Evolutionary conservation across 2,113 vertebrate species (phyloP), one percentile per base, ranked within the genome.

Genomic region (Prinia subflava): DNA sequence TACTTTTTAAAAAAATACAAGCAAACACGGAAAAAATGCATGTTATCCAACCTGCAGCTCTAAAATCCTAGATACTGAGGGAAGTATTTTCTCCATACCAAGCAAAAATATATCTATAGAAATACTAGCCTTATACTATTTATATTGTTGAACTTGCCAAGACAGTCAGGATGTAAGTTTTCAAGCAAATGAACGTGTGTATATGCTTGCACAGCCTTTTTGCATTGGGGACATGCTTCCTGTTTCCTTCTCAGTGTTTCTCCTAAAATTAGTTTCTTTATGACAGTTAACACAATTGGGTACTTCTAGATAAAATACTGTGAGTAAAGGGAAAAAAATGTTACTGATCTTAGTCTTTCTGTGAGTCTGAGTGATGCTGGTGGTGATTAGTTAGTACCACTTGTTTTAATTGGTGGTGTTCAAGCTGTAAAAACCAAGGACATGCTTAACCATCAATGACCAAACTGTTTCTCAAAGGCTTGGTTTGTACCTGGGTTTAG

Each of bases 1-100:
- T 71, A 31, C 5, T 77, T 85, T 55, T 17, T 4, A 0, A 41
- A 87, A 52, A 39, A 57, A 49, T 14, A 6, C 9, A 59, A 63
- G 10, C 25, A 84, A 73, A 63, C 49, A 97, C 69, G 84, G 97
- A 97, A 95, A 97, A 98, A 97, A 92, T 27, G 92, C 89, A 96
- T 95, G 73, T 24, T 68, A 70, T 90, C 77, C 87, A n/a, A 49
- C 27, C 88, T 87, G 28, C 30, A 87, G 2, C 70, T 75, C 28
- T 80, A 94, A 95, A 95, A 69, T 74, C 18, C 64, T 92, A 94
- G 95, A 83, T 70, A n/a, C 46, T 0, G 2, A 87, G 20, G 70
- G 35, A 74, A 80, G 10, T 44, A 17, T 80, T 89, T 92, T 63
- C 30, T 55, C 19, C 35, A 41, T 35, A 33, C 10, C 6, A 42